Evolutionary conservation across 1,140 invertebrate genomes (phyloP).

Genomic region (Rhizoglyphus robini): DNA sequence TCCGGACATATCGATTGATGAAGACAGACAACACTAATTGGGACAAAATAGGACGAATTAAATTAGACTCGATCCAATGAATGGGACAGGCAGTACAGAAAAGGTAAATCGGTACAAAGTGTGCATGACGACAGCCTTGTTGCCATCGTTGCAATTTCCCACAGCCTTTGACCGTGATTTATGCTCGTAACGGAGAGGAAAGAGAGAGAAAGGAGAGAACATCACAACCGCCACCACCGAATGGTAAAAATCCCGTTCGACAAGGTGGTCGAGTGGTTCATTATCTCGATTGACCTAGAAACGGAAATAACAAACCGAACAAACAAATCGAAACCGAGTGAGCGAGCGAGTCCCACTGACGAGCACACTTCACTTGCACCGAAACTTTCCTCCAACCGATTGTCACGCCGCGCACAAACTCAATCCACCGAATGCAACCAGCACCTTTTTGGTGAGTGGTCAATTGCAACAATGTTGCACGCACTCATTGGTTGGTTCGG

Average conservation of each 20-base stretch:
- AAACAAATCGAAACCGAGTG: background rate
- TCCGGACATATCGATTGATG: too few relatives aligned
- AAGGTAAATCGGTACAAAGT: too few relatives aligned
- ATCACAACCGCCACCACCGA: background rate
- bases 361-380: background rate
- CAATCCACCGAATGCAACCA: too few relatives aligned
- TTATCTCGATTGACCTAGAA: slow-evolving; percentile 6
- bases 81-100: too few relatives aligned
- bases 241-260: background rate
- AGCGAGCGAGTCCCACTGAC: background rate
- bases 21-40: too few relatives aligned
- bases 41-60: too few relatives aligned
- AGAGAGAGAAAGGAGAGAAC: slow-evolving; percentile 6
- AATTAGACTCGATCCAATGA: too few relatives aligned
- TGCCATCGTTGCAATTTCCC: background rate
- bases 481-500: too few relatives aligned
- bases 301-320: background rate
- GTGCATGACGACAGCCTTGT: too few relatives aligned
- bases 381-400: background rate
- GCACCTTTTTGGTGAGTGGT: too few relatives aligned
- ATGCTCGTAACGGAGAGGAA: background rate
- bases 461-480: too few relatives aligned
- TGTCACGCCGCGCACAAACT: too few relatives aligned
- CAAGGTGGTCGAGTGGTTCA: background rate
- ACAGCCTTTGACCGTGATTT: background rate